These are phyloP conservation scores for Eremobia ochroleuca DNA, from an alignment of 2,888 invertebrate genomes.

Conservation along the genomic window DNA sequence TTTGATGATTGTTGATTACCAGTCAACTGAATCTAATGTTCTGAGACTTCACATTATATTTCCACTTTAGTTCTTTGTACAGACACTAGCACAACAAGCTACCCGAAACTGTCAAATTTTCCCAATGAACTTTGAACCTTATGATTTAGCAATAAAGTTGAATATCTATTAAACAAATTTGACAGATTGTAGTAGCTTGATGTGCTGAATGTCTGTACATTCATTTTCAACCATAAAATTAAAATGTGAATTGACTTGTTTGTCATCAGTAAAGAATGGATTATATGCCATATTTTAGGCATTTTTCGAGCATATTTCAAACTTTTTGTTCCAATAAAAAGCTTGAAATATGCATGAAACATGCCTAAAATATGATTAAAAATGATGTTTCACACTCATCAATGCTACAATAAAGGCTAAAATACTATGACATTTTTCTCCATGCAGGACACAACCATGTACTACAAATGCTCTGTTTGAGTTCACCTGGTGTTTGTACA, in stretches of 20 bases:
- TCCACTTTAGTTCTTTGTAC: background rate
- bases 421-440: background rate
- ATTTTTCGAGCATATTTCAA: too few relatives aligned
- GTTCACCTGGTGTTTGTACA: constrained; percentile 98
- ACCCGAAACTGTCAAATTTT: too few relatives aligned
- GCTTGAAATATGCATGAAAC: background rate
- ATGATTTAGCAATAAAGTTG: too few relatives aligned
- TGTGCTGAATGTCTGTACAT: too few relatives aligned
- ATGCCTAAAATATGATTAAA: too few relatives aligned
- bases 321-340: too few relatives aligned
- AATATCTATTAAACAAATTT: too few relatives aligned
- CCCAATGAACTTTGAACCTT: too few relatives aligned
- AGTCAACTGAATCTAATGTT: constrained; percentile 36
- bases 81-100: too few relatives aligned
- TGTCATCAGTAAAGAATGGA: background rate
- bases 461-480: constrained; percentile 96
- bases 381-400: background rate
- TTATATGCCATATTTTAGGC: background rate
- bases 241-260: background rate
- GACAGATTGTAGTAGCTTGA: too few relatives aligned
- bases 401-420: background rate
- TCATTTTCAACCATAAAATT: background rate
- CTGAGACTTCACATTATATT: background rate
- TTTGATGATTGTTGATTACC: constrained; percentile 35
- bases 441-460: constrained; percentile 93